Evolutionary conservation across 2,113 vertebrate genomes (phyloP).

Genomic region (Zootoca vivipara): DNA sequence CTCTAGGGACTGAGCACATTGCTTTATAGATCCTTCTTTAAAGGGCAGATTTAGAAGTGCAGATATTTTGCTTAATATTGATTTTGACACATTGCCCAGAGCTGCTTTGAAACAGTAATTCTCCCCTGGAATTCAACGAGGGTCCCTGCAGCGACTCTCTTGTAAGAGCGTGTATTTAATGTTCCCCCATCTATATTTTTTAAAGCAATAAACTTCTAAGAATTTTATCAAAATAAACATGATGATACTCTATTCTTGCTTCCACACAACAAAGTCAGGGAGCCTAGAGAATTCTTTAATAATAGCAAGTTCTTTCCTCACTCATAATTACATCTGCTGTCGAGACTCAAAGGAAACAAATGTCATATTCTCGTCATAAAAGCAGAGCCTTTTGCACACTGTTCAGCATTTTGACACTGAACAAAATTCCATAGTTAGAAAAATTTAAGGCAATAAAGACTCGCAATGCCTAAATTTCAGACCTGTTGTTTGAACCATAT

Average conservation of each 20-base stretch:
- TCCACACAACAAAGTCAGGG: neutral
- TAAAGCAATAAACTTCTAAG: neutral
- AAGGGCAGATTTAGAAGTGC: neutral
- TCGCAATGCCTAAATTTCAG: neutral
- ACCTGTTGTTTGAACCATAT: neutral
- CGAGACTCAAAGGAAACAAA: neutral
- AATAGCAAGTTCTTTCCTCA: neutral
- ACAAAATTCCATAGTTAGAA: neutral
- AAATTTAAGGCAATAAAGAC: neutral
- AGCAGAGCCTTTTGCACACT: neutral
- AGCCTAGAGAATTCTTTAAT: neutral
- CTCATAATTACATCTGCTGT: neutral
- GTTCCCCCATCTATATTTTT: neutral
- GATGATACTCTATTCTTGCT: neutral
- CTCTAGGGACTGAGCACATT: conserved; percentile 10
- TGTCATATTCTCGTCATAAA: neutral
- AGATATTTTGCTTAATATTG: conserved; percentile 1
- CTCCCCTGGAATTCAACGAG: neutral
- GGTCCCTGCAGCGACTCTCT: neutral
- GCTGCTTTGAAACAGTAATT: conserved; percentile 12
- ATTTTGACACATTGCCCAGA: conserved; percentile 29
- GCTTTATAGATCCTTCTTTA: conserved; percentile 20
- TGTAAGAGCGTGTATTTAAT: conserved; percentile 1
- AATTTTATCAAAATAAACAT: neutral
- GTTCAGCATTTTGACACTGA: neutral